Percentiles rank a stretch among this genome's conserved stretches.
Evolutionary conservation across 1,140 invertebrate species (phyloP).

Genomic region (Neodiprion virginianus): DNA sequence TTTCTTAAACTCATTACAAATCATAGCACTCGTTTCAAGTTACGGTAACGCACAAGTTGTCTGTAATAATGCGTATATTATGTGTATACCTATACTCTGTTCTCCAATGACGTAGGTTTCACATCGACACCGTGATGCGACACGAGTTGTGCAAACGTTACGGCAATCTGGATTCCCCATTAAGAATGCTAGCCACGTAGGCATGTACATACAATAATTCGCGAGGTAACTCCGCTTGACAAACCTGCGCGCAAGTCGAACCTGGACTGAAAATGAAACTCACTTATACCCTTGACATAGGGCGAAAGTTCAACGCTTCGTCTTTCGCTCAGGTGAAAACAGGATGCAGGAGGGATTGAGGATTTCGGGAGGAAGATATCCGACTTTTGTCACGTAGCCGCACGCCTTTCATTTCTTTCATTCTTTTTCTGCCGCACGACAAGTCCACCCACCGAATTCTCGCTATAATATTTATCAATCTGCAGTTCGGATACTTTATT

Average conservation of each 20-base stretch:
- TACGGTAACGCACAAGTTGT: too few species aligned
- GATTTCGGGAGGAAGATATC: background rate
- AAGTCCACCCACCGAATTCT: too few species aligned
- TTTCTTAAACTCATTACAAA: too few species aligned
- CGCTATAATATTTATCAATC: too few species aligned
- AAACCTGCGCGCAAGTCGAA: too few species aligned
- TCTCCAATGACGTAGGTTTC: background rate
- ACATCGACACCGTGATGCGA: background rate
- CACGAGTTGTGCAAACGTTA: background rate
- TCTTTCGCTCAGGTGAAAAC: background rate
- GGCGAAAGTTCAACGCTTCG: background rate
- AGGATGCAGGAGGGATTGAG: background rate
- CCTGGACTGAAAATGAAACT: too few species aligned
- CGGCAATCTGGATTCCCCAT: background rate
- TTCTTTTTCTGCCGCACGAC: too few species aligned
- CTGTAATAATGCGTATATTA: background rate
- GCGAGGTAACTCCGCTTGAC: background rate
- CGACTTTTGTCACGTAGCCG: background rate
- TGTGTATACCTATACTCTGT: background rate
- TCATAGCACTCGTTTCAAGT: too few species aligned
- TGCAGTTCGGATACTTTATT: too few species aligned
- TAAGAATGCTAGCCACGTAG: background rate
- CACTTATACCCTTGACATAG: background rate
- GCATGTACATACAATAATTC: background rate
- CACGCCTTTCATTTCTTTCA: too few species aligned